These are phyloP conservation scores for Callosobruchus maculatus DNA, from an alignment of 2,888 invertebrate species.

Conservation along the genomic window DNA sequence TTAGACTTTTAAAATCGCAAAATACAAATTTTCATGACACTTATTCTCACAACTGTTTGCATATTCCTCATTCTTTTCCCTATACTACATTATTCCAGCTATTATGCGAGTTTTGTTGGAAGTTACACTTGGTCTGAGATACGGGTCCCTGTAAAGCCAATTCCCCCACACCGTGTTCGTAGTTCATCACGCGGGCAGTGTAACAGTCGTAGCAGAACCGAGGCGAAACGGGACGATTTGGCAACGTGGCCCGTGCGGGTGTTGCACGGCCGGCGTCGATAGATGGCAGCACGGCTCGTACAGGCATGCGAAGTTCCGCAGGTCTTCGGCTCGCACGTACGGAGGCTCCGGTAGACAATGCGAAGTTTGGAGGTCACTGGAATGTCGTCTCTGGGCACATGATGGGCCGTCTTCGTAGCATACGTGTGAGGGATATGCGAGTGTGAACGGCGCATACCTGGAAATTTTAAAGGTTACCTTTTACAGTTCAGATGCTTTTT, in stretches of 20 bases:
- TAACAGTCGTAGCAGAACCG: background rate
- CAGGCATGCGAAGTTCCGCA: background rate
- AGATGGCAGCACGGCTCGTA: background rate
- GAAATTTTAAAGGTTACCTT: no score
- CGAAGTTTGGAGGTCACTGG: background rate
- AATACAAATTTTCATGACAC: no score
- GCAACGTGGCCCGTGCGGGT: background rate
- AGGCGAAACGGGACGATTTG: background rate
- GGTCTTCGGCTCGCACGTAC: background rate
- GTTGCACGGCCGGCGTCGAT: background rate
- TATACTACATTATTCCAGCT: no score
- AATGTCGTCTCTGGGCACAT: background rate
- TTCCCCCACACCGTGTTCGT: no score
- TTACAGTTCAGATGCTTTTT: no score
- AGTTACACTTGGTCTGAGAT: no score
- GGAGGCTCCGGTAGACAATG: background rate
- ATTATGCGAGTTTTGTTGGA: no score
- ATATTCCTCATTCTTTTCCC: no score
- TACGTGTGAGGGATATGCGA: background rate
- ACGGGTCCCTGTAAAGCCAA: no score
- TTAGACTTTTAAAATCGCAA: no score
- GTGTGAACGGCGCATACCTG: background rate
- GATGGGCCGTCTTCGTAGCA: background rate
- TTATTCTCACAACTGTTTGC: no score
- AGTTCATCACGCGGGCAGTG: conserved; percentile 1